These are phyloP conservation scores for Busseola fusca DNA, from an alignment of 2,888 invertebrate genomes.

Conservation along the genomic window DNA sequence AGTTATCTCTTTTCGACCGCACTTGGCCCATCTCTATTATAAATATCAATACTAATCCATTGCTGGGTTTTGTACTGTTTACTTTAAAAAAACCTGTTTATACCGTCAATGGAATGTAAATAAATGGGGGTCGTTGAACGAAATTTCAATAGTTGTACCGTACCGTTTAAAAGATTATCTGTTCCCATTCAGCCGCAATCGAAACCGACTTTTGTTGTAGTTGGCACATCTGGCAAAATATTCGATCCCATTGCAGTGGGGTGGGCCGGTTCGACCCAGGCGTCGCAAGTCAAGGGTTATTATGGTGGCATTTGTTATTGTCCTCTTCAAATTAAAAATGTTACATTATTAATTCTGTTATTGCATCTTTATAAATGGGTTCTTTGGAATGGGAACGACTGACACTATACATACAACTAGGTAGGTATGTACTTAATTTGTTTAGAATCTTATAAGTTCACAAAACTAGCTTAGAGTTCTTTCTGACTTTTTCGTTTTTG, in stretches of 20 bases:
- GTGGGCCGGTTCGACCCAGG: slow-evolving; percentile 42
- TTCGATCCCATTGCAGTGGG: slow-evolving; percentile 43
- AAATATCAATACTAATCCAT: slow-evolving; percentile 52
- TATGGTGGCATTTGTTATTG: slow-evolving; percentile 56
- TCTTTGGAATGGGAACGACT: background rate
- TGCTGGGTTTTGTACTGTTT: slow-evolving; percentile 36
- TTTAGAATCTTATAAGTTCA: background rate
- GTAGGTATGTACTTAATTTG: background rate
- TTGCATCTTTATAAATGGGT: slow-evolving; percentile 37
- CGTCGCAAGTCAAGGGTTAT: slow-evolving; percentile 66
- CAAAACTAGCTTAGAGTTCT: background rate
- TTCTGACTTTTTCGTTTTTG: background rate
- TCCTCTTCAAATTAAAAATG: slow-evolving; percentile 60
- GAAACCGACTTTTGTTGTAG: slow-evolving; percentile 82
- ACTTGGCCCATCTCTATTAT: slow-evolving; percentile 63
- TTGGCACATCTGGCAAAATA: slow-evolving; percentile 86
- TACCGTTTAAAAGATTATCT: slow-evolving; percentile 82
- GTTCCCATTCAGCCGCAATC: slow-evolving; percentile 82
- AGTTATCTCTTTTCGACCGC: slow-evolving; percentile 70
- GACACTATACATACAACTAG: background rate
- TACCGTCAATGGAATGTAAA: slow-evolving; percentile 54
- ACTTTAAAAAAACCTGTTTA: slow-evolving; percentile 11
- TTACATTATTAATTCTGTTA: slow-evolving; percentile 53
- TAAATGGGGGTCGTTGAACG: slow-evolving; percentile 64
- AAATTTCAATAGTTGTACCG: slow-evolving; percentile 68